Conservation (phyloP, 2,113 vertebrate species). For the Sakesphorus luctuosus region DNA sequence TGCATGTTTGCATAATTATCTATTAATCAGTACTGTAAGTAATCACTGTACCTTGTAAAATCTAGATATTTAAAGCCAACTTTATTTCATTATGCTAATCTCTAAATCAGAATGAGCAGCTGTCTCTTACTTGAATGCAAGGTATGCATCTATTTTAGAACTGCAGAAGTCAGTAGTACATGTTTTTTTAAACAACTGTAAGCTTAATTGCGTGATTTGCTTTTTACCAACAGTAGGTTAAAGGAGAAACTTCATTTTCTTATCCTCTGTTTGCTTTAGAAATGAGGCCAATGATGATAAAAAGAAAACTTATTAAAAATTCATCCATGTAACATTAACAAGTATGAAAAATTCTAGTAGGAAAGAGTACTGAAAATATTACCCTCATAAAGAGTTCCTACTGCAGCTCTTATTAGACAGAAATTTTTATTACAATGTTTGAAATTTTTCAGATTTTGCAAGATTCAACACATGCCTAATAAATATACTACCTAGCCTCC, state of each 20-base stretch:
- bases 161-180: conserved; percentile 59
- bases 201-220: conserved; percentile 61
- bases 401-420: neutral
- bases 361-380: neutral
- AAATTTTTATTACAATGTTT: neutral
- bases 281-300: neutral
- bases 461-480: neutral
- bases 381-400: neutral
- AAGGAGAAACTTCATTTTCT: conserved; percentile 39
- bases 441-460: neutral
- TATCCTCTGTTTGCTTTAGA: conserved; percentile 6
- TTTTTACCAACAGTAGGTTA: conserved; percentile 33
- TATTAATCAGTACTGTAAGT: conserved; percentile 66
- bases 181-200: conserved; percentile 70
- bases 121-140: conserved; percentile 72
- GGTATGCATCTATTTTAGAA: conserved; percentile 78
- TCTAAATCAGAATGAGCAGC: conserved; percentile 77
- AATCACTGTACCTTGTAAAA: conserved; percentile 61
- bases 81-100: conserved; percentile 81
- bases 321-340: neutral
- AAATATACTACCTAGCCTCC: neutral
- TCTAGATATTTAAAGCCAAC: conserved; percentile 70
- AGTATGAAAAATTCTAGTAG: neutral
- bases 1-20: conserved; percentile 63
- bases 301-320: conserved; percentile 13